Conservation (phyloP, 2,113 vertebrate species). For the Nesospiza acunhae region DNA sequence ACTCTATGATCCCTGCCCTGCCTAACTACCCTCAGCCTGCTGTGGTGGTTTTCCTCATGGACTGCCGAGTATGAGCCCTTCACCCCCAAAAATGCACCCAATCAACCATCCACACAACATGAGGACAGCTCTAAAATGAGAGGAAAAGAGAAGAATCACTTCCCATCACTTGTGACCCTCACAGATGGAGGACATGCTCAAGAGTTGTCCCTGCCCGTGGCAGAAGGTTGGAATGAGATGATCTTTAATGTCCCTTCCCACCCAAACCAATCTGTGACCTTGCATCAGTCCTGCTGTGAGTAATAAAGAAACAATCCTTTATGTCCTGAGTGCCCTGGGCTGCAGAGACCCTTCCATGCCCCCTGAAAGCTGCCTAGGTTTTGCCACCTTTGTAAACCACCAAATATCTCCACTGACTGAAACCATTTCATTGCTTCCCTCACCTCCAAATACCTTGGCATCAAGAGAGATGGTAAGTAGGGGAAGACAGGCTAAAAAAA, state of each 20-base stretch:
- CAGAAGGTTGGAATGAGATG: background rate
- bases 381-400: background rate
- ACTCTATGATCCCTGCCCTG: background rate
- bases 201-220: background rate
- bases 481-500: fast-evolving
- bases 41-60: background rate
- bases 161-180: background rate
- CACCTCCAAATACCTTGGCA: background rate
- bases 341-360: background rate
- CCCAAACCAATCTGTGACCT: background rate
- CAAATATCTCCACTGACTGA: background rate
- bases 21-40: background rate
- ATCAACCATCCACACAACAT: fast-evolving
- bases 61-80: background rate
- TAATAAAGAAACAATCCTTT: background rate
- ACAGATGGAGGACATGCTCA: fast-evolving
- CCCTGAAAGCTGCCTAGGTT: background rate
- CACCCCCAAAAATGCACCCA: background rate
- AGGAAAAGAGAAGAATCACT: background rate
- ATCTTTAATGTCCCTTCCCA: background rate
- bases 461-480: background rate
- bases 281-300: background rate
- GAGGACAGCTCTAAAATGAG: background rate
- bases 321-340: background rate
- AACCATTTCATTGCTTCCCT: background rate